These are phyloP conservation scores for Andrena bucephala DNA, from an alignment of 2,888 invertebrate genomes.

Conservation along the genomic window DNA sequence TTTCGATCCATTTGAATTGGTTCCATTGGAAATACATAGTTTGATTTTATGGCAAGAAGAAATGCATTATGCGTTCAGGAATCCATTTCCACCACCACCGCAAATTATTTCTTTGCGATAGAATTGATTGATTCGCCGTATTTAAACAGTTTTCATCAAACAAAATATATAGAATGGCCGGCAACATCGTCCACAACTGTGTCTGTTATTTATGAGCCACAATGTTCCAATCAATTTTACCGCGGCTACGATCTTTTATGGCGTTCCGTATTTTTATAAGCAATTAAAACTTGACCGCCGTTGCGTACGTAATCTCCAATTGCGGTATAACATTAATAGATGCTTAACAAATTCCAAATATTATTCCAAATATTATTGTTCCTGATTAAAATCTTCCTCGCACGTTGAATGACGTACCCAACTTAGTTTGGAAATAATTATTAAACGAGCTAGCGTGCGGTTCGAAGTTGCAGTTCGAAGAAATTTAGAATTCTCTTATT, in stretches of 20 bases:
- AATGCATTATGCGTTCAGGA: not conserved
- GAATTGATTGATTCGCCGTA: conserved; percentile 28
- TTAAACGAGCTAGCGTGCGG: not conserved
- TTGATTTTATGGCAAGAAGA: not conserved
- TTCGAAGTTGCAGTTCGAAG: not conserved
- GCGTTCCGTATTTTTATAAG: not conserved
- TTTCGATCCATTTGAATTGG: not conserved
- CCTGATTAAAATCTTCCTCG: not conserved
- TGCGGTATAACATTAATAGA: not conserved
- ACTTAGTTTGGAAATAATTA: not conserved
- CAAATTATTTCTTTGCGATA: conserved; percentile 8
- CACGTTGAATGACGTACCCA: not conserved
- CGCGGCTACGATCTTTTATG: conserved; percentile 25
- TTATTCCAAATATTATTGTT: not conserved
- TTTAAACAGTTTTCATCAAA: conserved; percentile 43
- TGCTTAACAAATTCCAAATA: not conserved
- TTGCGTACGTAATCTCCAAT: not conserved
- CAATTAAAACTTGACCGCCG: not conserved
- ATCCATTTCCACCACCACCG: conserved; percentile 1
- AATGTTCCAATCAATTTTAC: conserved; percentile 51
- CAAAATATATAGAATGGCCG: conserved; percentile 31
- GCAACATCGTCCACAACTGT: conserved; percentile 11
- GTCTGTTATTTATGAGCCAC: conserved; percentile 39
- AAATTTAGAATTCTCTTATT: not conserved
- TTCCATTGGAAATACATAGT: not conserved